These are phyloP conservation scores for Mohoua ochrocephala DNA, from an alignment of 2,113 vertebrate species.

Conservation along the genomic window DNA sequence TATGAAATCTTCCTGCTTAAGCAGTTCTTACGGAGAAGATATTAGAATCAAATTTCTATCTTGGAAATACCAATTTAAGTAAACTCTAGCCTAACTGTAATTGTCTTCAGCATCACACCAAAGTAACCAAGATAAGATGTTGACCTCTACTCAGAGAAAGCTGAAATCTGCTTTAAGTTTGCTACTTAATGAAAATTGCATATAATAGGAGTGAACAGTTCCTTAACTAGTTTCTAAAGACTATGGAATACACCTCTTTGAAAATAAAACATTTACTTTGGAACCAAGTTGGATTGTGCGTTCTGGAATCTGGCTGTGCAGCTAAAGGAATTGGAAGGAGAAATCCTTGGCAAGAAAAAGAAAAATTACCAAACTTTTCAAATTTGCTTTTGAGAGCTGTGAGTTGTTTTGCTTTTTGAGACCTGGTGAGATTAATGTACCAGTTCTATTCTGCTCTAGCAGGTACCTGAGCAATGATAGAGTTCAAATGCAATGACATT, in stretches of 20 bases:
- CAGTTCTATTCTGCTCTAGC: background rate
- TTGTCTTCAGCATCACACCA: background rate
- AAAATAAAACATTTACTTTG: background rate
- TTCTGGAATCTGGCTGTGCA: background rate
- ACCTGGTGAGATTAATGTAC: background rate
- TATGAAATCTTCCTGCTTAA: background rate
- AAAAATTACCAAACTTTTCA: background rate
- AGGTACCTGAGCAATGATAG: background rate
- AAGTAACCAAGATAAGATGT: background rate
- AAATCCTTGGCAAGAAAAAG: background rate
- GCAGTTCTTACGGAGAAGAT: background rate
- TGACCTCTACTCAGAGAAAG: background rate
- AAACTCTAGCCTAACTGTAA: background rate
- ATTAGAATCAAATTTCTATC: background rate
- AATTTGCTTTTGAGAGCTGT: background rate
- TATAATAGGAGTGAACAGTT: background rate
- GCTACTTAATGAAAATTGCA: background rate
- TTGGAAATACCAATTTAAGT: background rate
- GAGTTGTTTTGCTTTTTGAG: background rate
- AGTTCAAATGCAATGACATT: background rate
- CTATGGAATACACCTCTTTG: background rate
- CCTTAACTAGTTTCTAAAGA: background rate
- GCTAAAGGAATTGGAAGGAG: background rate
- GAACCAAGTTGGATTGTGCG: background rate
- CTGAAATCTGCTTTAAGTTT: background rate